These are phyloP conservation scores for Platorchestia sp. DNA, from an alignment of 1,140 invertebrate species.

Conservation along the genomic window DNA sequence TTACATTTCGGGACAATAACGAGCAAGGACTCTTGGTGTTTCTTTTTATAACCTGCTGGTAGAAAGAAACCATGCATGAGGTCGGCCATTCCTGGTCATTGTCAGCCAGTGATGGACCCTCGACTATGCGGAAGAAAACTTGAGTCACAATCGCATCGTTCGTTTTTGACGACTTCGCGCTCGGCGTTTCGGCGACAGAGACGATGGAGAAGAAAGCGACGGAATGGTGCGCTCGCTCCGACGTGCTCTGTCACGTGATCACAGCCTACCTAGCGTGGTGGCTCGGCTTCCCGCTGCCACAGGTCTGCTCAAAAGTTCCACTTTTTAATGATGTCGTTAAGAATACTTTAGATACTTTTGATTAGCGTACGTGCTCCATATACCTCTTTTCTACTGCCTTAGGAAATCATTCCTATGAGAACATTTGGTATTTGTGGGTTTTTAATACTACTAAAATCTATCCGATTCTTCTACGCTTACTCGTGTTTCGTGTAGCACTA, in stretches of 20 bases:
- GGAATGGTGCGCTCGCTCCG: conserved; percentile 47
- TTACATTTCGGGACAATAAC: not conserved
- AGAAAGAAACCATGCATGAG: not conserved
- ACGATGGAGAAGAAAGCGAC: conserved; percentile 46
- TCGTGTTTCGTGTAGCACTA: not conserved
- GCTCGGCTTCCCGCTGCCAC: conserved; percentile 9
- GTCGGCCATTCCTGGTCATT: not conserved
- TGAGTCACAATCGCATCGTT: not conserved
- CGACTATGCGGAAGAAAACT: conserved; percentile 19
- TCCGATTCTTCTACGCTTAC: not conserved
- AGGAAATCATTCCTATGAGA: not conserved
- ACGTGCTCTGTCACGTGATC: conserved; percentile 44
- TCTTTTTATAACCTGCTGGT: not conserved
- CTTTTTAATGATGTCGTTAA: not conserved
- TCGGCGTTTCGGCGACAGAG: not conserved
- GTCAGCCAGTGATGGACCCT: not conserved
- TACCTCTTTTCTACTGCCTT: not conserved
- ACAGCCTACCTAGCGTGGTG: conserved; percentile 48
- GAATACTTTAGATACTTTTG: not conserved
- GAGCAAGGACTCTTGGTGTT: not conserved
- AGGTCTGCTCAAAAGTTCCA: not conserved
- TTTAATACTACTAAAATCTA: not conserved
- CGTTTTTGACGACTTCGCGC: conserved; percentile 2
- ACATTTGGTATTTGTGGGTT: not conserved
- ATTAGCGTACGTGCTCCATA: not conserved